These are phyloP conservation scores for Entomobrya multifasciata DNA, from an alignment of 2,888 invertebrate species.

Conservation along the genomic window DNA sequence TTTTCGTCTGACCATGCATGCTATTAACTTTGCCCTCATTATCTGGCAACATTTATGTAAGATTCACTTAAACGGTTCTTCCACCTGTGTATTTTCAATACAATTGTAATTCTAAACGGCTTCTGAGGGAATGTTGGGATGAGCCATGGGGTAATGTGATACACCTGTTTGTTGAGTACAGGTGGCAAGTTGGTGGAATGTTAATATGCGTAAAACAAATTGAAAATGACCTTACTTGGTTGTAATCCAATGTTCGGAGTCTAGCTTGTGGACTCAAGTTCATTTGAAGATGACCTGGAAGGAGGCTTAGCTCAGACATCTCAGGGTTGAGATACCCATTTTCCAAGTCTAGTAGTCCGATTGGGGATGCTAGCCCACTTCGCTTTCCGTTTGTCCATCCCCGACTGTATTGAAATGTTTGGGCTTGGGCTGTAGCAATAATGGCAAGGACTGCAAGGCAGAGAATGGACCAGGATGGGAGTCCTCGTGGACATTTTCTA, in stretches of 20 bases:
- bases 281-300: slow-evolving; percentile 73
- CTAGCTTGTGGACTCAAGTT: slow-evolving; percentile 72
- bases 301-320: slow-evolving; percentile 55
- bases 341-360: slow-evolving; percentile 63
- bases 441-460: slow-evolving; percentile 82
- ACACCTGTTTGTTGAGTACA: too few species aligned
- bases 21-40: background rate
- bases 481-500: slow-evolving; percentile 30
- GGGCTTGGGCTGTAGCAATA: slow-evolving; percentile 83
- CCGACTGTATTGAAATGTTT: slow-evolving; percentile 89
- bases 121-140: background rate
- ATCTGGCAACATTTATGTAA: background rate
- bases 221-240: slow-evolving; percentile 66
- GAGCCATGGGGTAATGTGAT: background rate
- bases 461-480: slow-evolving; percentile 36
- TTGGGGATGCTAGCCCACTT: slow-evolving; percentile 39
- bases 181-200: too few species aligned
- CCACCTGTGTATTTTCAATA: background rate
- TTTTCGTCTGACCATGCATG: background rate
- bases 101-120: background rate
- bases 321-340: slow-evolving; percentile 52
- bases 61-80: too few species aligned
- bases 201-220: too few species aligned
- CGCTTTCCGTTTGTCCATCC: slow-evolving; percentile 88
- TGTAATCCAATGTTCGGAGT: slow-evolving; percentile 74